phyloP scores from a whole-genome alignment of 1,140 invertebrate species.

The Wasmannia auropunctata region DNA sequence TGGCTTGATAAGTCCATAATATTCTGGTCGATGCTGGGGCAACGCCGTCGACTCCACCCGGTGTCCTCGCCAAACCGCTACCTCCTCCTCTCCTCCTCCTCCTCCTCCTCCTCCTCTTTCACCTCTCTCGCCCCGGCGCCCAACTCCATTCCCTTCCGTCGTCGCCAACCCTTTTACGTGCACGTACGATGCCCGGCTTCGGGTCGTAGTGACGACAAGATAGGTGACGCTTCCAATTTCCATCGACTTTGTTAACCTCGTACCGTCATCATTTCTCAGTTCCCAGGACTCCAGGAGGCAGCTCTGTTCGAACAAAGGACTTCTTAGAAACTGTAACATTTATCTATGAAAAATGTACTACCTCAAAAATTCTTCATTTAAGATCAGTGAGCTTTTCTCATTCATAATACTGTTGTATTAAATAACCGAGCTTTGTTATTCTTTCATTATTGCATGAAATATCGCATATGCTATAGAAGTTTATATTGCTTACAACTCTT shows the following conservation, averaged over 20 bases:
- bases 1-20: conserved; percentile 84
- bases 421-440: not conserved
- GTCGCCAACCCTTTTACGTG: conserved; percentile 61
- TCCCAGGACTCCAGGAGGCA: conserved; percentile 31
- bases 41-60: conserved; percentile 78
- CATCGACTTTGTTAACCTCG: conserved; percentile 75
- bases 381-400: not conserved
- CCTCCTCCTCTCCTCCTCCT: conserved; percentile 39
- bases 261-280: conserved; percentile 73
- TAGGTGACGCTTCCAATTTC: conserved; percentile 73
- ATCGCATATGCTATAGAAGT: not conserved
- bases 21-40: conserved; percentile 79
- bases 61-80: conserved; percentile 75
- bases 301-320: conserved; percentile 49
- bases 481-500: not conserved
- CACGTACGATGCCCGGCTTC: conserved; percentile 62
- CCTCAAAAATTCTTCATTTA: not conserved
- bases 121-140: conserved; percentile 7
- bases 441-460: not conserved
- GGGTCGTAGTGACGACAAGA: conserved; percentile 76
- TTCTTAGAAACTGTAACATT: conserved; percentile 44
- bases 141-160: conserved; percentile 53
- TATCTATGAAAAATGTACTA: not conserved
- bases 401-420: not conserved
- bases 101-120: conserved; percentile 19